Base-by-base conservation (phyloP, 1,140 invertebrate species). In the Phortica variegata region DNA sequence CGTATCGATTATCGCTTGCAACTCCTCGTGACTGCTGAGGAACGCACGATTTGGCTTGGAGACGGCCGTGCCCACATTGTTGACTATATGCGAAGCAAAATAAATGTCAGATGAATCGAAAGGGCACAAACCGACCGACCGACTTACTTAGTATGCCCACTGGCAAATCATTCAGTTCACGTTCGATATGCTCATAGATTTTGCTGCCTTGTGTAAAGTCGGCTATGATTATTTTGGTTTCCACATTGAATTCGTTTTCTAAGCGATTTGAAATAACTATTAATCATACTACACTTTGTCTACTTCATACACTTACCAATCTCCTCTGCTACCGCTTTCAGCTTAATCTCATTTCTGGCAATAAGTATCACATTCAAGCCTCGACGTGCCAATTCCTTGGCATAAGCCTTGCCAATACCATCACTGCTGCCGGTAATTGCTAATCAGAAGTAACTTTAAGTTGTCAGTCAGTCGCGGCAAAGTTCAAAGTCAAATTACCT, bases 351-450 rank as follows among this genome's bases (percentile, higher is more conserved):
- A 53, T 80, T 90, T 60, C 91, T 79, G 61, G 91, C 93, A 34
- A 96, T 88, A 9, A 96, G 79, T 15, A 95, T 82, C 7, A 96
- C 78, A 77, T 92, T 94, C 36, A 95, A 74, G 0, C 88, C 87
- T 54, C 84, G 81, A 12, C 79, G 79, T 1, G 91, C 92, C 53
- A 96, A 78, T 76, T 94, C 88, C 58, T 83, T 77, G 13, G 91
- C 90, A 75, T 95, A 96, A 20, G 89, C 87, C 77, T 88, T 90
- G 10, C 93, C 93, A 63, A 96, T 95, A 3, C 93, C 93, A 78
- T 95, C 92, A n/a, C 91, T 95, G 32, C 87, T 87, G n/a, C 93
- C 93, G 4, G 93, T 96, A 10, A 96, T 83, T 44, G 92, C 91
- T 92, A 55, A 16, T 31, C 34, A 29, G 20, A 38, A 15, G 34